A percentile compares a stretch with the other conserved stretches of the same genome.
These are phyloP conservation scores for Cephus rjabovi DNA, from an alignment of 2,888 invertebrate genomes.

Conservation along the genomic window DNA sequence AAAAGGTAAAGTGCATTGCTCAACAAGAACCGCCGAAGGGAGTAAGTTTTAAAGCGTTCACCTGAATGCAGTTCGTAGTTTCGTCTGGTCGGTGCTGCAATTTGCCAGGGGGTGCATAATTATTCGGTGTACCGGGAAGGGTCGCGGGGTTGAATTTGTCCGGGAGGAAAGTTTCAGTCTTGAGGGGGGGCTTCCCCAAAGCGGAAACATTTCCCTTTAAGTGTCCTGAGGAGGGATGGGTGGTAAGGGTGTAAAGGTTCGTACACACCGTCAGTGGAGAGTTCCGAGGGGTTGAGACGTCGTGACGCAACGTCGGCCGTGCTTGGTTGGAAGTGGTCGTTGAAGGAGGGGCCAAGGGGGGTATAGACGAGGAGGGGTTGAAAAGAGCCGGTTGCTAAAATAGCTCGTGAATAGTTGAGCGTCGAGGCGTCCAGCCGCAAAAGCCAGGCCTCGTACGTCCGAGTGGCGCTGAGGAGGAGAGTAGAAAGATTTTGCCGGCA, in stretches of 20 bases:
- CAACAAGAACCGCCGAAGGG: not conserved
- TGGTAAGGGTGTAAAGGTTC: not conserved
- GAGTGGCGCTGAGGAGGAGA: not conserved
- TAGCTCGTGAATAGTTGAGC: constrained; percentile 1
- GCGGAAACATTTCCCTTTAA: not conserved
- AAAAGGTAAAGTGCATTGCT: not conserved
- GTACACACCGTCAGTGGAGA: not conserved
- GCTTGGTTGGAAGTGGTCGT: not conserved
- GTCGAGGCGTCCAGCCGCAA: not conserved
- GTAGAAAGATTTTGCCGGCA: not conserved
- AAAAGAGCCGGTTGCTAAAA: constrained; percentile 1
- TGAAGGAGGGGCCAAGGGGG: no score
- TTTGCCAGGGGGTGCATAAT: not conserved
- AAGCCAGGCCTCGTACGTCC: not conserved
- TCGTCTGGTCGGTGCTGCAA: not conserved
- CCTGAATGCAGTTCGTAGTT: not conserved
- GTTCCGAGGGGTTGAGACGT: not conserved
- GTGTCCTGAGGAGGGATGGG: not conserved
- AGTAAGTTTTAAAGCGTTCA: not conserved
- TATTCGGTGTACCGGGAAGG: not conserved
- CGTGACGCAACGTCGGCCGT: not conserved
- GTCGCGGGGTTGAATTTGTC: not conserved
- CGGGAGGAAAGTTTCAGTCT: not conserved
- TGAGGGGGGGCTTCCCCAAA: not conserved
- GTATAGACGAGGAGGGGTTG: not conserved